Percentiles rank a stretch among this genome's conserved stretches.
Evolutionary conservation across 2,888 invertebrate species (phyloP).

Genomic region (Sturmia bella): DNA sequence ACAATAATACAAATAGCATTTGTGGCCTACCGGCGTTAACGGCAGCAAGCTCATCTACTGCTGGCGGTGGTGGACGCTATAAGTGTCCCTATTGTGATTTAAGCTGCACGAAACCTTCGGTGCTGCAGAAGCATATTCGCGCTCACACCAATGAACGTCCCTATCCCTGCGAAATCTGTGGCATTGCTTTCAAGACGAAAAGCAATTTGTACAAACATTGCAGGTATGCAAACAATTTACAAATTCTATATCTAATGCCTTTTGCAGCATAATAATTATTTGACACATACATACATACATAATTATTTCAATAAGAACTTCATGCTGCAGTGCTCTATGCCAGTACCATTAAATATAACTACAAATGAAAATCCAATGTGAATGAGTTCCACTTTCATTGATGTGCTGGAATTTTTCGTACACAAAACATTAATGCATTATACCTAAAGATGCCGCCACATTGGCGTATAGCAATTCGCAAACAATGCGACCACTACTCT

Average conservation of each 20-base stretch:
- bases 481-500: no score
- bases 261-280: no score
- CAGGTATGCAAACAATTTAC: constrained; percentile 79
- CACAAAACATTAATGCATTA: no score
- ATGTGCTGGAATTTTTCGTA: no score
- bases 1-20: not conserved
- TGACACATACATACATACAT: not conserved
- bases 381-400: no score
- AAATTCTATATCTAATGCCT: no score
- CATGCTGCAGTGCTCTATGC: no score
- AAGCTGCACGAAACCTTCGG: constrained; percentile 95
- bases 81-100: constrained; percentile 94
- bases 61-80: constrained; percentile 85
- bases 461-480: no score
- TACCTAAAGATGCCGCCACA: no score
- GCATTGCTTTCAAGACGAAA: constrained; percentile 96
- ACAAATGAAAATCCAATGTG: no score
- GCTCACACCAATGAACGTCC: constrained; percentile 96
- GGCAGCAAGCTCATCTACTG: constrained; percentile 40
- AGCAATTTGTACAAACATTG: constrained; percentile 96
- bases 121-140: constrained; percentile 95
- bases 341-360: no score
- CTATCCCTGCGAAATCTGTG: constrained; percentile 93
- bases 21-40: constrained; percentile 18
- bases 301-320: no score